A percentile compares a stretch with the other conserved stretches of the same genome.
phyloP scores from a whole-genome alignment of 2,888 invertebrate species.

The Caenorhabditis sp. region DNA sequence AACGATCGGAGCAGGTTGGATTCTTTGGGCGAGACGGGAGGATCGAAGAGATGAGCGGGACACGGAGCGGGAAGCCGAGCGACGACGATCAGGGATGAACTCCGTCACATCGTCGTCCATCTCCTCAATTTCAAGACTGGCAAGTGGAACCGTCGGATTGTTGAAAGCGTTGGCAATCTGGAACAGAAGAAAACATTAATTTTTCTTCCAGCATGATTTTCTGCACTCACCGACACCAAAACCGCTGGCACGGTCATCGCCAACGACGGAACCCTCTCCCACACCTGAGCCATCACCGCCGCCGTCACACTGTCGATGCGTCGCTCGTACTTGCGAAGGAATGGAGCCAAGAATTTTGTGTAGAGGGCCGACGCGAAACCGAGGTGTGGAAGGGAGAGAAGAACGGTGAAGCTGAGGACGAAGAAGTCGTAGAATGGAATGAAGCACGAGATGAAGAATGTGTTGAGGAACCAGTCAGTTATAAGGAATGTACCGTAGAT shows the following conservation, averaged over 20 bases:
- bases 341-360: constrained; percentile 59
- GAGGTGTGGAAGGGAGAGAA: constrained; percentile 47
- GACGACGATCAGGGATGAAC: neutral
- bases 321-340: constrained; percentile 54
- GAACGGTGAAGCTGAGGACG: constrained; percentile 34
- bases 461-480: constrained; percentile 52
- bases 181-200: neutral
- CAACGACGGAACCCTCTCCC: constrained; percentile 31
- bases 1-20: neutral
- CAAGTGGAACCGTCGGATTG: neutral
- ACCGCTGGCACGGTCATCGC: constrained; percentile 25
- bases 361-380: constrained; percentile 49
- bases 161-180: constrained; percentile 17
- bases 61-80: neutral
- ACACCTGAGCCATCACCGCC: constrained; percentile 7
- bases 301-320: constrained; percentile 33
- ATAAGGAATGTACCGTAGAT: constrained; percentile 53
- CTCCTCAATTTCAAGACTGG: constrained; percentile 18
- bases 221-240: constrained; percentile 29
- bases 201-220: neutral
- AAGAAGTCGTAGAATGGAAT: constrained; percentile 63
- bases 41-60: neutral
- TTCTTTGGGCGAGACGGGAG: neutral
- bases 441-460: constrained; percentile 54
- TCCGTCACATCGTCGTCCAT: neutral